Evolutionary conservation across 2,888 invertebrate species (phyloP), one percentile per base, ranked within the genome.

Genomic region (Bibio marci): DNA sequence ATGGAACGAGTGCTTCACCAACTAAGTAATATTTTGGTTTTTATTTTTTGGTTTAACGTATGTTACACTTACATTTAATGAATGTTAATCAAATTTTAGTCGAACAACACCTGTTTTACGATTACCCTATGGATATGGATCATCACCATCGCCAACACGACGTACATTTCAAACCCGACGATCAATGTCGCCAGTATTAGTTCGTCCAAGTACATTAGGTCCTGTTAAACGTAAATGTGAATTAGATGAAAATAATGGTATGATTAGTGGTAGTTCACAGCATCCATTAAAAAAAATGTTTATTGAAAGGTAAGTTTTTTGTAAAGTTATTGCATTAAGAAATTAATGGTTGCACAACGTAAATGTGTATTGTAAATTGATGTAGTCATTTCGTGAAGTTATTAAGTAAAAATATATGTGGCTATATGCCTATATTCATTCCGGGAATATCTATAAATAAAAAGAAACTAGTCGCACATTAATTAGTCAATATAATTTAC

Each of bases 181-280:
- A 41, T 90, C 90, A 49, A 73, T 88, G 50, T 90, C 88, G 45
- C 91, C 91, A 1, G 88, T 90, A 49, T 76, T 85, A 11, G 72
- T 86, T 62, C 69, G 87, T 39, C 80, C 83, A 13, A 79, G 80
- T 36, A 71, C 73, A 44, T 64, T 82, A 51, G 78, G 77, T 36
- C 76, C 76, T 1, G 73, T 75, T 15, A 63, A 67, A 45, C 59
- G 73, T 15, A 62, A 61, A 46, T 62, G 62, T 39, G 62, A 62
- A 38, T 42, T 61, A 32, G 59, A 61, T 18, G 62, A 62, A 15
- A 36, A 35, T n/a, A 35, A 35, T 22, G 14, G 55, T 39, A n/a
- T n/a, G n/a, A n/a, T n/a, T n/a, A 58, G 56, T 36, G 57, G 53
- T 41, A 47, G 57, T 11, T 60, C 59, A 35, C 56, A 61, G 1